Conservation (phyloP, 2,113 vertebrate genomes). For the Centropristis striata region DNA sequence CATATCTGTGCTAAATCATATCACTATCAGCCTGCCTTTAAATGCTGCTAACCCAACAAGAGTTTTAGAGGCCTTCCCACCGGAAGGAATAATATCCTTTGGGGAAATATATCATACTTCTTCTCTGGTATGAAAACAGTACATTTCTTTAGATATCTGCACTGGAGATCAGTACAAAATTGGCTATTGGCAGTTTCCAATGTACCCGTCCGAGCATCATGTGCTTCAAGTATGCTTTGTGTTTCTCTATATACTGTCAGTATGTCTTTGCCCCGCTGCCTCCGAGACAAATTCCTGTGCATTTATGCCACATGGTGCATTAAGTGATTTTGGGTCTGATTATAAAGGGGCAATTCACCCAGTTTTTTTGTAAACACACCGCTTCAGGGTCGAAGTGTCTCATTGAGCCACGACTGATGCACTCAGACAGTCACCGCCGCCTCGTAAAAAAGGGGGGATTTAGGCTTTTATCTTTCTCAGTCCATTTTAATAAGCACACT, state of each 20-base stretch:
- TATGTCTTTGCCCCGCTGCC: conserved; percentile 19
- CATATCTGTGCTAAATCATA: conserved; percentile 63
- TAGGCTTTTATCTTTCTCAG: conserved; percentile 70
- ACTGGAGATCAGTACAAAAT: background rate
- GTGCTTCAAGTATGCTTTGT: conserved; percentile 10
- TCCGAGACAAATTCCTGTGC: conserved; percentile 57
- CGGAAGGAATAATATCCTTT: background rate
- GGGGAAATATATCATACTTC: background rate
- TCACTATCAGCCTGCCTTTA: conserved; percentile 16
- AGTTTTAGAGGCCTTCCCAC: background rate
- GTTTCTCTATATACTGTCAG: conserved; percentile 24
- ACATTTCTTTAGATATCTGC: background rate
- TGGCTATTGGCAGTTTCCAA: conserved; percentile 24
- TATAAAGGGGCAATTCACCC: conserved; percentile 65
- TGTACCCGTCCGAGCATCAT: background rate
- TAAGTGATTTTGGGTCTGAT: conserved; percentile 60
- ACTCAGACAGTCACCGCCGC: conserved; percentile 75
- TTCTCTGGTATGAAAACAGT: conserved; percentile 6
- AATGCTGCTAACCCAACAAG: conserved; percentile 12
- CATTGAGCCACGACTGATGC: conserved; percentile 72
- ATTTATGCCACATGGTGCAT: conserved; percentile 65
- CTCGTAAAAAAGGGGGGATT: conserved; percentile 55
- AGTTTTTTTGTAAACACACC: conserved; percentile 29
- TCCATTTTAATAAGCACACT: conserved; percentile 83
- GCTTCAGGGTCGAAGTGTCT: conserved; percentile 65